phyloP scores from a whole-genome alignment of 2,888 invertebrate genomes.

The Temnothorax rugatulus region DNA sequence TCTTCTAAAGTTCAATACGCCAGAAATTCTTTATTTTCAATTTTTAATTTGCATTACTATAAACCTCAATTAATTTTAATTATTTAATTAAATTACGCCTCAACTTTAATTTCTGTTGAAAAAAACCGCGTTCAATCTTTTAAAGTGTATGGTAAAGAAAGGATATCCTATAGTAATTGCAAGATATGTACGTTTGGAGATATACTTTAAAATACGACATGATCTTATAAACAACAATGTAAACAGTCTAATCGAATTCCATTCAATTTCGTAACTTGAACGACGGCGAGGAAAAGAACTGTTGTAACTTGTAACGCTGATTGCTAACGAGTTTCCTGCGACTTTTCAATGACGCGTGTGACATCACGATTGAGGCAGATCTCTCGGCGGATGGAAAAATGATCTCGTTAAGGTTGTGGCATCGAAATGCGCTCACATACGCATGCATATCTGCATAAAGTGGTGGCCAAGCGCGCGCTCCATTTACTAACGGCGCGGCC shows the following conservation, averaged over 20 bases:
- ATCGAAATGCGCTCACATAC: constrained; percentile 39
- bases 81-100: constrained; percentile 10
- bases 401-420: constrained; percentile 62
- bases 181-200: not conserved
- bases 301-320: not conserved
- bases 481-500: constrained; percentile 70
- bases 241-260: not conserved
- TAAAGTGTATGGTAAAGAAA: not conserved
- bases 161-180: not conserved
- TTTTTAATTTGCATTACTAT: not conserved
- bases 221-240: not conserved
- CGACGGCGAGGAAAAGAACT: not conserved
- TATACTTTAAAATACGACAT: not conserved
- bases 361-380: constrained; percentile 31
- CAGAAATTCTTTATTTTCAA: not conserved
- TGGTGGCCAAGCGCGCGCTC: constrained; percentile 71
- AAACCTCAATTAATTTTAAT: not conserved
- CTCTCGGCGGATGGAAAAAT: constrained; percentile 40
- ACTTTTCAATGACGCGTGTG: constrained; percentile 9
- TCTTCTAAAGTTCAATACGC: not conserved
- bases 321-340: not conserved
- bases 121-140: not conserved
- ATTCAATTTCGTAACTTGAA: constrained; percentile 4
- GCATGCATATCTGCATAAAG: constrained; percentile 70
- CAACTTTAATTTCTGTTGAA: not conserved